Conservation (phyloP, 2,888 invertebrate genomes). For the Encarsia formosa region DNA sequence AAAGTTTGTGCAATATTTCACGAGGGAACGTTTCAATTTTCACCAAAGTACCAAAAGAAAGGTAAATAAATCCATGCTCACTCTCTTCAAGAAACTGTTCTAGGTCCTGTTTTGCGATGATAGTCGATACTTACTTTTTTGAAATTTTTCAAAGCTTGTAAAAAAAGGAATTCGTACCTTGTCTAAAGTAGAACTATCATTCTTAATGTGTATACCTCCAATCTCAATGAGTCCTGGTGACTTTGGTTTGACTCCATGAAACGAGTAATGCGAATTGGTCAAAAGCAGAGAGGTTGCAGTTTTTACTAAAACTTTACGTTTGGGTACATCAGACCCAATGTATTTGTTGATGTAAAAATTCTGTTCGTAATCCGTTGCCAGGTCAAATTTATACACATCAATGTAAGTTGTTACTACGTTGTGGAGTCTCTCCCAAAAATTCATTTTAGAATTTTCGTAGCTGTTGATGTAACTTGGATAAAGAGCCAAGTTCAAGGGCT, state of each 20-base stretch:
- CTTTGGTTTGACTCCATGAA: conserved; percentile 53
- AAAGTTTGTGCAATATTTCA: conserved; percentile 31
- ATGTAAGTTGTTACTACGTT: background rate
- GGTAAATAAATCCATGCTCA: conserved; percentile 39
- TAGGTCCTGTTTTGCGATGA: conserved; percentile 35
- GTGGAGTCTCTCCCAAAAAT: background rate
- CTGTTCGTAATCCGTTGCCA: background rate
- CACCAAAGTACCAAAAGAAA: conserved; percentile 45
- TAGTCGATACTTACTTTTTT: too few relatives aligned
- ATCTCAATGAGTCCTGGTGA: conserved; percentile 55
- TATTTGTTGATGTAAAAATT: conserved; percentile 32
- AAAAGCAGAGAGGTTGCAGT: conserved; percentile 45
- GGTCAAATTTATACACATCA: background rate
- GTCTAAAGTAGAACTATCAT: conserved; percentile 27
- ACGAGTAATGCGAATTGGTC: conserved; percentile 56
- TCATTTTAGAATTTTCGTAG: background rate
- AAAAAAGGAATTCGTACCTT: too few relatives aligned
- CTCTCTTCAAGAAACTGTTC: conserved; percentile 41
- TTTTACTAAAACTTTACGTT: conserved; percentile 32
- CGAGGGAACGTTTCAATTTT: conserved; percentile 39
- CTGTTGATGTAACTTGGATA: conserved; percentile 23
- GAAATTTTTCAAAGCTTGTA: too few relatives aligned
- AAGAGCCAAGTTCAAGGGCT: conserved; percentile 34
- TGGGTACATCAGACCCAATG: conserved; percentile 31
- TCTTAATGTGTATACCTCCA: conserved; percentile 54